Base-by-base conservation (phyloP, 92 coral and sea anemone genomes). In the Scolanthus callimorphus region DNA sequence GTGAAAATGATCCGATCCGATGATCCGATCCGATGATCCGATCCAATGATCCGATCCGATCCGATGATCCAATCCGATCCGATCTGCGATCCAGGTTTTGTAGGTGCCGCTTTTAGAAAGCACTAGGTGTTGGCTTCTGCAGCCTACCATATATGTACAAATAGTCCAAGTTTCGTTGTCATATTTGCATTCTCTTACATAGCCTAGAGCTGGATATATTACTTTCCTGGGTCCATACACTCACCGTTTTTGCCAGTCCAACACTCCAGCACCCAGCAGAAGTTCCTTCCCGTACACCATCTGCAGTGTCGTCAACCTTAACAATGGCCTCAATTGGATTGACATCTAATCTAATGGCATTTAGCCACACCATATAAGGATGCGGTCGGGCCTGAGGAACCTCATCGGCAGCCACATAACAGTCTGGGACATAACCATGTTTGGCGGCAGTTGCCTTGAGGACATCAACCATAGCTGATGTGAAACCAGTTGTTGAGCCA, bases 211-310 rank as follows among this genome's bases (percentile, higher is more conserved):
- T n/a, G n/a, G n/a, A n/a, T n/a, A n/a, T n/a, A n/a, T n/a, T n/a
- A n/a, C n/a, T n/a, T n/a, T n/a, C n/a, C n/a, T n/a, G n/a, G n/a
- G n/a, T n/a, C n/a, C n/a, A n/a, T n/a, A n/a, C n/a, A 84, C 99
- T 84, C 81, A 94, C 99, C n/a, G 99, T 94, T 67, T 86, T 94
- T 1, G 99, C 99, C 20, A 94, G 83, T 2, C 95, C 99, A 4
- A 94, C 97, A 73, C 97, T 85, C 99, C 99, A 94, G 64, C 99
- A 94, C 2, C 99, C 99, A 1, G 99, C 99, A 3, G 99, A 94
- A 1, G 95, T 94, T 4, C 99, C 99, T 51, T 94, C 99, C 55
- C 63, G 60, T 4, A 94, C 96, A 11, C 99, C 99, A 70, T 94
- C 99, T 4, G 89, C 92, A 4, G 99, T 94, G 41, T 94, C 99